phyloP scores from a whole-genome alignment of 2,113 vertebrate species.

The Pandion haliaetus region DNA sequence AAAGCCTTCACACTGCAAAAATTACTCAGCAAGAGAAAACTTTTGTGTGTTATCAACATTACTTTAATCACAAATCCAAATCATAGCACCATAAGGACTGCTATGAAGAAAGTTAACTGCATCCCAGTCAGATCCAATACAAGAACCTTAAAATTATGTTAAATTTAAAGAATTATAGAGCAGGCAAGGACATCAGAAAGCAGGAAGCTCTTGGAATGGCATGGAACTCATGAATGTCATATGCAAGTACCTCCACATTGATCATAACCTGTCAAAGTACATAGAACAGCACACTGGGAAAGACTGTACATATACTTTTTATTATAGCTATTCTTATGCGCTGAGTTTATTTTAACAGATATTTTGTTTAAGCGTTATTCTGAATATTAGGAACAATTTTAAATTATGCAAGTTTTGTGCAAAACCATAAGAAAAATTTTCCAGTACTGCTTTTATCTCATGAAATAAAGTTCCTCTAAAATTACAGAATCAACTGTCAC shows the following conservation, averaged over 20 bases:
- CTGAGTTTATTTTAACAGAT: not conserved
- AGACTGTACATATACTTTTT: not conserved
- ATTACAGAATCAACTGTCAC: not conserved
- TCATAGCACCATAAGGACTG: not conserved
- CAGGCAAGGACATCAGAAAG: not conserved
- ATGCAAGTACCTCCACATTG: not conserved
- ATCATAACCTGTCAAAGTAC: not conserved
- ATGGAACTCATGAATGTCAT: not conserved
- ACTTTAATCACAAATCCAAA: not conserved
- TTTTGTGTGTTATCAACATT: not conserved
- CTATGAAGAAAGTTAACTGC: not conserved
- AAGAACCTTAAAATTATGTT: not conserved
- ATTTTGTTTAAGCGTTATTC: not conserved
- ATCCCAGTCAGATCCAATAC: not conserved
- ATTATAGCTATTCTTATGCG: not conserved
- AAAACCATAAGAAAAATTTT: not conserved
- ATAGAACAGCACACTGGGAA: not conserved
- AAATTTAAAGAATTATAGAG: not conserved
- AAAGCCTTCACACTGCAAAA: not conserved
- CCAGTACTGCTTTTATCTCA: not conserved
- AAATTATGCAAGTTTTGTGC: not conserved
- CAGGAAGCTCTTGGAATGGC: not conserved
- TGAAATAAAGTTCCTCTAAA: not conserved
- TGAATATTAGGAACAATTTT: not conserved
- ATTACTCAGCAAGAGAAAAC: not conserved